Percentiles rank a stretch among this genome's conserved stretches.
Conservation (phyloP, 2,797 vertebrate species). For the Gambelia wislizenii region DNA sequence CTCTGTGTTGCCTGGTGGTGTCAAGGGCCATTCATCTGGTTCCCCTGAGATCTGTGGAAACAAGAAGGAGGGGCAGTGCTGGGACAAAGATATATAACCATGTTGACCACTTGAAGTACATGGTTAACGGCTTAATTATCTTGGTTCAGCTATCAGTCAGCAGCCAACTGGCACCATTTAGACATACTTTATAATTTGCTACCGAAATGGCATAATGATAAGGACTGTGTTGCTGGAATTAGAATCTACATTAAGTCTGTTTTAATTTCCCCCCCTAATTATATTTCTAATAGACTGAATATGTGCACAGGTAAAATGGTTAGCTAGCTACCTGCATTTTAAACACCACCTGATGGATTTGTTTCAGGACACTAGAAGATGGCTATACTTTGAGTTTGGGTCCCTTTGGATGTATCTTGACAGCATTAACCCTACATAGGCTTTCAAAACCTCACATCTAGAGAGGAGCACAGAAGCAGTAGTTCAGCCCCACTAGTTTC, state of each 20-base stretch:
- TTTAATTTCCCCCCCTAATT: slow-evolving; percentile 85
- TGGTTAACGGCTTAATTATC: slow-evolving; percentile 85
- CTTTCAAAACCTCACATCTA: not conserved
- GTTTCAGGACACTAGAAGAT: slow-evolving; percentile 80
- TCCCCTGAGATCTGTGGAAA: slow-evolving; percentile 78
- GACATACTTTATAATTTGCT: slow-evolving; percentile 73
- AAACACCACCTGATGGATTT: slow-evolving; percentile 83
- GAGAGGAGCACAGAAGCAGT: no score
- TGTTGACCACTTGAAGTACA: slow-evolving; percentile 81
- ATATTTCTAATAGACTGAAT: slow-evolving; percentile 84
- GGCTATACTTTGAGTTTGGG: slow-evolving; percentile 76
- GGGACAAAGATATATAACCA: slow-evolving; percentile 79
- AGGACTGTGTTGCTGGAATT: slow-evolving; percentile 74
- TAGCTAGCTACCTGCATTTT: slow-evolving; percentile 79
- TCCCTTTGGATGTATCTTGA: slow-evolving; percentile 44
- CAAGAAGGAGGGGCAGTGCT: slow-evolving; percentile 73
- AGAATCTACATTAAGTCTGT: slow-evolving; percentile 76
- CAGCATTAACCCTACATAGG: not conserved
- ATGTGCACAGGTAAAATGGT: slow-evolving; percentile 79
- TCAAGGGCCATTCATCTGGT: slow-evolving; percentile 81
- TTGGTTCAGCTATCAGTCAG: slow-evolving; percentile 79
- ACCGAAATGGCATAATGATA: slow-evolving; percentile 77
- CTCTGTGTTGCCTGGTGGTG: slow-evolving; percentile 74
- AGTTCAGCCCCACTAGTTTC: not conserved
- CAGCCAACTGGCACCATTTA: slow-evolving; percentile 75